A percentile compares a stretch with the other conserved stretches of the same genome.
phyloP scores from a whole-genome alignment of 2,113 vertebrate species.

The Campylomormyrus numenius region DNA sequence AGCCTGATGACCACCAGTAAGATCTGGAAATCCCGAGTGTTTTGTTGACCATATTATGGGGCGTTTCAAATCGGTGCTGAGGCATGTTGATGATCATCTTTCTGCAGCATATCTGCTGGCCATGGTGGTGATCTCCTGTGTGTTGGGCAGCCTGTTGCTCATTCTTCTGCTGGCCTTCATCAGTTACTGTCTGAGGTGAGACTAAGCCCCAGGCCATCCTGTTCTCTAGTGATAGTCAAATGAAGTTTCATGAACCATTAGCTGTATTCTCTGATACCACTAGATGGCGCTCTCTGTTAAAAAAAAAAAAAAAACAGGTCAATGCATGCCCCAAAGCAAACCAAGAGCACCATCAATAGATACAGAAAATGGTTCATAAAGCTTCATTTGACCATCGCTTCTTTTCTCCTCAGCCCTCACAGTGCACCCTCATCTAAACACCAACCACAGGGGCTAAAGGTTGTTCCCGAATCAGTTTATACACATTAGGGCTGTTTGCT shows the following conservation, averaged over 20 bases:
- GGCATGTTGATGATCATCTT: constrained; percentile 22
- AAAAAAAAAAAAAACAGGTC: too few species aligned
- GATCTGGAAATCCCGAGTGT: background rate
- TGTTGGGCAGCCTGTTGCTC: constrained; percentile 56
- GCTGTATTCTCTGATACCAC: background rate
- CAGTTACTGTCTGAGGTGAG: constrained; percentile 49
- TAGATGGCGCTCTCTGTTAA: background rate
- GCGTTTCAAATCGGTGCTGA: background rate
- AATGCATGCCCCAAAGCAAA: background rate
- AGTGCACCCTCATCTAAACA: background rate
- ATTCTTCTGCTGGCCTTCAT: constrained; percentile 47
- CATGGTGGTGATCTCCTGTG: constrained; percentile 59
- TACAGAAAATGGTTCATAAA: background rate
- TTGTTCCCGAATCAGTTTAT: too few species aligned
- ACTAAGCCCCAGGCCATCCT: background rate
- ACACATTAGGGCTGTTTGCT: background rate
- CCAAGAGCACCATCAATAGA: background rate
- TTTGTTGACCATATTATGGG: background rate
- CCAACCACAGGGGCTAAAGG: background rate
- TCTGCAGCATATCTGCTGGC: constrained; percentile 54
- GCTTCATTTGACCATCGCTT: background rate
- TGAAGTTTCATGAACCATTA: background rate
- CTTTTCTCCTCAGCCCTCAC: background rate
- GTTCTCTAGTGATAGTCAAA: background rate
- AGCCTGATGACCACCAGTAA: background rate